Base-by-base conservation (phyloP, 1,140 invertebrate species). In the Calliopsis andreniformis region DNA sequence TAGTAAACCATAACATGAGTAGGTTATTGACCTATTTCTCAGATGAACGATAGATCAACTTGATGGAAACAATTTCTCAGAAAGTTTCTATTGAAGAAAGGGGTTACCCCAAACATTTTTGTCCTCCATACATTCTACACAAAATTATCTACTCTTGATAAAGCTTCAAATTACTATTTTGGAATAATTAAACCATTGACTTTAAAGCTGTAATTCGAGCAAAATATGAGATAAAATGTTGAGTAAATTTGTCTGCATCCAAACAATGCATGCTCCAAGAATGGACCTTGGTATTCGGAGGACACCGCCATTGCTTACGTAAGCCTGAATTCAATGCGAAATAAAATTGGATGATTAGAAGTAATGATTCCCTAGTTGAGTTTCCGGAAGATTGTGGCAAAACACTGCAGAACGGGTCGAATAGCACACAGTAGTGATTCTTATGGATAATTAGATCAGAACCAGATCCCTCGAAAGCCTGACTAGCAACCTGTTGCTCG, bases 401-500 rank as follows among this genome's bases (percentile, higher is more conserved):
- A 35, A 47, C 28, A 2, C 6, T 7, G 7, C 2, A 18, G 12
- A 45, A 45, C 42, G 8, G 20, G 5, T 47, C 32, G 8, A 23
- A 59, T 3, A 23, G 28, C 12, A 3, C 3, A 32, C 2, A 0
- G 10, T 45, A 45, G 16, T 20, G 23, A 43, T 51, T 32, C 18
- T 42, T 28, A 47, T 8, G 14, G 42, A 23, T 70, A 70, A 47
- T 68, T 56, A 56, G n/a, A 35, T 35, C 25, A 42, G 51, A 79
- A 72, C 43, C 20, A 28, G 39, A 72, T 42, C 51, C 66, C 45
- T 51, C 12, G 39, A 79, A 72, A 58, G 20, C 61, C 49, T 45
- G 42, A 62, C 18, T 23, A n/a, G 25, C 59, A 49, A 79, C 69
- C 63, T 75, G 68, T 79, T 79, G 61, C 51, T 30, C 42, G 49